Evolutionary conservation across 2,113 vertebrate genomes (phyloP).

Genomic region (Bucco capensis): DNA sequence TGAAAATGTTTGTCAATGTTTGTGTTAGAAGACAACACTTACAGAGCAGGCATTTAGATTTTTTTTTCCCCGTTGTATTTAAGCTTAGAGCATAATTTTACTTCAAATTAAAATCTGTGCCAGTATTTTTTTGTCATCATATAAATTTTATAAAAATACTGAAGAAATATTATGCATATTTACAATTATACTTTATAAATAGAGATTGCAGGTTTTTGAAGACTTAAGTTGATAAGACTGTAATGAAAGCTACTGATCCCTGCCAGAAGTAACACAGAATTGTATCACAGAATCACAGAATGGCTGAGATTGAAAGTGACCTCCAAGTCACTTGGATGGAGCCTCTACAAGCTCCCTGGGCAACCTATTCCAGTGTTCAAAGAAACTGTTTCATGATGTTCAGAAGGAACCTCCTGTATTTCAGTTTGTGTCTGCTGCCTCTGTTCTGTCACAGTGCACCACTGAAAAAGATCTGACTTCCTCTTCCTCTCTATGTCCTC

Average conservation of each 20-base stretch:
- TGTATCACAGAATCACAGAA: neutral
- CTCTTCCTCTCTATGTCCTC: fast-evolving
- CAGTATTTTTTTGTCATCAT: neutral
- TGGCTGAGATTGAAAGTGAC: neutral
- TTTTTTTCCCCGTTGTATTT: neutral
- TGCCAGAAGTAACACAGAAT: neutral
- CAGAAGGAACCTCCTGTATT: neutral
- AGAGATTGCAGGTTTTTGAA: neutral
- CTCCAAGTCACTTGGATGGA: neutral
- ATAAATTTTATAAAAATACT: neutral
- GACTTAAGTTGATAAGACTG: neutral
- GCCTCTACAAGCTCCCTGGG: neutral
- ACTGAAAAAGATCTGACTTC: neutral
- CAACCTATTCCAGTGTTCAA: neutral
- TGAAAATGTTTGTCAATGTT: neutral
- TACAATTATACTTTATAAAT: neutral
- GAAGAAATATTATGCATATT: neutral
- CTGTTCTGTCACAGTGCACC: neutral
- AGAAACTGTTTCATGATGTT: neutral
- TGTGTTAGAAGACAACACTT: neutral
- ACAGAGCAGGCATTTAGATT: neutral
- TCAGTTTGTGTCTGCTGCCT: neutral
- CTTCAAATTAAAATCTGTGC: neutral
- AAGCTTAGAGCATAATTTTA: neutral
- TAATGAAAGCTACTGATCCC: neutral